These are phyloP conservation scores for Podilymbus podiceps DNA, from an alignment of 2,113 vertebrate species.

Conservation along the genomic window DNA sequence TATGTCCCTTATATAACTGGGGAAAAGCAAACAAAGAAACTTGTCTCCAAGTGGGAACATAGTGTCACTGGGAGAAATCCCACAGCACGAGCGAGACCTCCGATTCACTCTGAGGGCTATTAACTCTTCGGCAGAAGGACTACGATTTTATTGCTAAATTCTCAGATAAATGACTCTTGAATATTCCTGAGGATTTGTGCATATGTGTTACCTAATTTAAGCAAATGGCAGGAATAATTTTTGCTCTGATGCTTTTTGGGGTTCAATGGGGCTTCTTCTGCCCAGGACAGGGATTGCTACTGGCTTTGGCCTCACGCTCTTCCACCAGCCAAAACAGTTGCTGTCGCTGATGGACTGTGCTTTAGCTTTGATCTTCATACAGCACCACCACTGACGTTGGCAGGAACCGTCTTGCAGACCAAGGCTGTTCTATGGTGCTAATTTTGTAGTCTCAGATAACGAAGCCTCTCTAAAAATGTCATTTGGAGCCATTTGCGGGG, in stretches of 20 bases:
- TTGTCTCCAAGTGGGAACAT: conserved; percentile 32
- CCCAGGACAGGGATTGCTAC: neutral
- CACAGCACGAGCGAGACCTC: neutral
- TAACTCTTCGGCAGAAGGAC: neutral
- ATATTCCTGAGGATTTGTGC: neutral
- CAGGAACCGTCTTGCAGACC: neutral
- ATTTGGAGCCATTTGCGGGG: conserved; percentile 23
- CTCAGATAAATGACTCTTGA: neutral
- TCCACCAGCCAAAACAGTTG: neutral
- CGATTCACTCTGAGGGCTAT: neutral
- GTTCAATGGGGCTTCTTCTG: neutral
- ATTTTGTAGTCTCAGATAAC: conserved; percentile 53
- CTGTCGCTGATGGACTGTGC: neutral
- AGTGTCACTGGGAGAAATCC: conserved; percentile 40
- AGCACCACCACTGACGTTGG: neutral
- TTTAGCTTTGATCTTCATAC: neutral
- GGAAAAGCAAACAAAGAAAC: conserved; percentile 57
- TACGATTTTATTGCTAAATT: neutral
- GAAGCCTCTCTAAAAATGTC: conserved; percentile 38
- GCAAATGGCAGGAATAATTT: neutral
- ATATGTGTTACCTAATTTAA: neutral
- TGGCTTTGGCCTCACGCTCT: neutral
- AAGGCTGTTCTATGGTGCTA: conserved; percentile 16
- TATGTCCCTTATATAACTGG: conserved; percentile 35
- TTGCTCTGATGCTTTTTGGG: neutral